Percentiles rank a stretch among this genome's conserved stretches.
Conservation (phyloP, 2,797 vertebrate genomes). For the Coregonus suidteri region DNA sequence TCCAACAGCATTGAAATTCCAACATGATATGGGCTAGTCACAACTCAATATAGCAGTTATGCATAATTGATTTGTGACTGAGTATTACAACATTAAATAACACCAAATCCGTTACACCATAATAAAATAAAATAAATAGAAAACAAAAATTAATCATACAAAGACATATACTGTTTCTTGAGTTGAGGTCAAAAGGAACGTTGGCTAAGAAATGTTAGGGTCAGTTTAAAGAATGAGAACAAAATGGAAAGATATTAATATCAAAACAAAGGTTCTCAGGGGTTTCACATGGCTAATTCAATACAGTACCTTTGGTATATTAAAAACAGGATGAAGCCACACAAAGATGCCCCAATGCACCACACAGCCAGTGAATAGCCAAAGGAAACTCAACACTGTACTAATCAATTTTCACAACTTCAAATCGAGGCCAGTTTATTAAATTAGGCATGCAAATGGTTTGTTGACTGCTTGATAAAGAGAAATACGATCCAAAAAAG, state of each 20-base stretch:
- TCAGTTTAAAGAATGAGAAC: slow-evolving; percentile 56
- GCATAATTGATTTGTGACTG: background rate
- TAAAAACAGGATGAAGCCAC: slow-evolving; percentile 76
- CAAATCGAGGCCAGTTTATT: slow-evolving; percentile 79
- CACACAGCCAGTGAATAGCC: slow-evolving; percentile 71
- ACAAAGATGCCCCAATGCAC: slow-evolving; percentile 72
- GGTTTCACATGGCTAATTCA: slow-evolving; percentile 74
- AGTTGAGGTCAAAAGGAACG: slow-evolving; percentile 49
- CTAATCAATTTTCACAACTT: slow-evolving; percentile 84
- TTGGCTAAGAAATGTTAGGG: slow-evolving; percentile 57
- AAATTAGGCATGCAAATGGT: slow-evolving; percentile 81
- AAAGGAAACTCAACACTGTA: slow-evolving; percentile 76
- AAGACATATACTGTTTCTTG: slow-evolving; percentile 8
- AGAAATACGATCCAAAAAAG: slow-evolving; percentile 73
- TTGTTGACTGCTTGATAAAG: slow-evolving; percentile 64
- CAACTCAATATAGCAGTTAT: background rate
- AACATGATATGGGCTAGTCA: background rate
- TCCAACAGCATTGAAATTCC: background rate
- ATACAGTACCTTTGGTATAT: slow-evolving; percentile 74
- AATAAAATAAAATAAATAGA: background rate
- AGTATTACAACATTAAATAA: background rate
- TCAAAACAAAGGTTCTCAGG: slow-evolving; percentile 57
- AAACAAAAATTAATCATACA: background rate
- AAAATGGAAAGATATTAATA: slow-evolving; percentile 59
- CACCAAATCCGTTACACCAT: background rate